Evolutionary conservation across 2,113 vertebrate species (phyloP), one percentile per base, ranked within the genome.

Genomic region (Zootoca vivipara): DNA sequence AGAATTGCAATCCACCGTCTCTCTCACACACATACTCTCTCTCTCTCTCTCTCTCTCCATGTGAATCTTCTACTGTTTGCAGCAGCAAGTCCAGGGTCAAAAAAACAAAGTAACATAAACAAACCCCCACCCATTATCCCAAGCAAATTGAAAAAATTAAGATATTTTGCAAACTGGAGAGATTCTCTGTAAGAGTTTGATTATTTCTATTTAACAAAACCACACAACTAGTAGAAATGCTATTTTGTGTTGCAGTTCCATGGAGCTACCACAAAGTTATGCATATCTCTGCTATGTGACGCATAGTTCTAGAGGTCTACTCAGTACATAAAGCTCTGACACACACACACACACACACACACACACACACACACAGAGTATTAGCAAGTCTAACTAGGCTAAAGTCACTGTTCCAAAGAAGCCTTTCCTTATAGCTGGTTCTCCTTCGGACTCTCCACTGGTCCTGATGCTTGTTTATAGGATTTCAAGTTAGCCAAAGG

Each of bases 401-500:
- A 97, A 96, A 93, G 95, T 95, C 93, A 95, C 83, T 96, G 90
- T 90, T 96, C 96, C 96, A 95, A 95, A 91, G 90, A 87, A 94
- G 91, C 89, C 87, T 92, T 93, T 93, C 95, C 93, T 98, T 99
- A 99, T 98, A 99, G 98, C 96, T 99, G 99, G 93, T 99, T 98
- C 94, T 99, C 99, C 96, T 99, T 99, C 84, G 99, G 98, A 96
- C 97, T 98, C 95, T 99, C 98, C 77, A 95, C 88, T 69, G 97
- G 93, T 92, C 98, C 98, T 24, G 98, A 97, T 75, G 96, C 94
- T 89, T 98, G 97, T 96, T 99, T 98, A 93, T 99, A 99, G 85
- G 99, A 98, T 96, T 99, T 99, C 95, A 99, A 96, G 95, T 98
- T 99, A 91, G 98, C 98, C 97, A 99, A 95, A 87, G 99, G 99